Conservation (phyloP, 2,888 invertebrate species). For the Chironomus riparius region DNA sequence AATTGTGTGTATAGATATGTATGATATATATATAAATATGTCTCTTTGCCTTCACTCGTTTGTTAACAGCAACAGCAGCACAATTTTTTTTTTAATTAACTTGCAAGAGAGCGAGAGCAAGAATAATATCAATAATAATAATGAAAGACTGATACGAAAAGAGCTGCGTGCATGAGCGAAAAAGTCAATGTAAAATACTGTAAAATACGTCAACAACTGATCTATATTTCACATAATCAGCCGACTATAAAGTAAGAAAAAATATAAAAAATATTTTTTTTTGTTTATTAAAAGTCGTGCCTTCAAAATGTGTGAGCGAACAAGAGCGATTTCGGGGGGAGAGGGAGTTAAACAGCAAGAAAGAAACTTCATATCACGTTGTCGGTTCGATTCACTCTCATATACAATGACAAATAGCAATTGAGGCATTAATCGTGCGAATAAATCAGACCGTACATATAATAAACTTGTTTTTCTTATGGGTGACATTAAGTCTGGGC, state of each 20-base stretch:
- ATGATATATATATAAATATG: not conserved
- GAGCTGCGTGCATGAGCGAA: not conserved
- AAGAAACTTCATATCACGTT: not conserved
- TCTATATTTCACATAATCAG: constrained; percentile 14
- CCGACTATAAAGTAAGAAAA: not conserved
- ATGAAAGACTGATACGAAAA: too few species aligned
- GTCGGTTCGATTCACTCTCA: not conserved
- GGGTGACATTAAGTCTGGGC: constrained; percentile 27
- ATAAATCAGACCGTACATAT: constrained; percentile 24
- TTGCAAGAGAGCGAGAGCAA: not conserved
- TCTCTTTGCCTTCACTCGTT: not conserved
- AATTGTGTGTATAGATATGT: too few species aligned
- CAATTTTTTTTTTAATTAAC: not conserved
- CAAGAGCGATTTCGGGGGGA: not conserved
- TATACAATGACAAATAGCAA: constrained; percentile 15
- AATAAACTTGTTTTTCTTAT: constrained; percentile 28
- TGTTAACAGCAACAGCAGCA: not conserved
- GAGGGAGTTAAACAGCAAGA: not conserved
- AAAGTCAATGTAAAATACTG: not conserved
- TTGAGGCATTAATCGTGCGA: constrained; percentile 16
- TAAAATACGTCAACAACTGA: constrained; percentile 1
- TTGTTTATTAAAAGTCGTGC: constrained; percentile 11
- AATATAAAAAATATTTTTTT: not conserved
- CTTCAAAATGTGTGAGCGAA: constrained; percentile 15
- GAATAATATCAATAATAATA: not conserved